These are phyloP conservation scores for Tiliacea aurago DNA, from an alignment of 2,888 invertebrate species.

Conservation along the genomic window DNA sequence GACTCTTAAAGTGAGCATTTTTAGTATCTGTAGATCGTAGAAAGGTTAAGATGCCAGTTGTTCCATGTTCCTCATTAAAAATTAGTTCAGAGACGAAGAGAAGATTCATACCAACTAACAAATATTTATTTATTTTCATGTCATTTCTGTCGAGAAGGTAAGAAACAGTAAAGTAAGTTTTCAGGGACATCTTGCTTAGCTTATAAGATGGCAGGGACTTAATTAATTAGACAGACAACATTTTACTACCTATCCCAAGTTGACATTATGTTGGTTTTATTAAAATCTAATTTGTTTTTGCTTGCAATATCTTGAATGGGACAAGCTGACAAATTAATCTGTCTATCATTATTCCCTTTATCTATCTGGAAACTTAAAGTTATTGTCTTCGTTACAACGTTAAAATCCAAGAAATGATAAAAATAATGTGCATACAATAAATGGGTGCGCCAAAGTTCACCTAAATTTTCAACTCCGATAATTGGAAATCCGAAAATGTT, in stretches of 20 bases:
- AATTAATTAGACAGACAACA: constrained; percentile 24
- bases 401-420: not conserved
- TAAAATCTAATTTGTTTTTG: not conserved
- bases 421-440: not conserved
- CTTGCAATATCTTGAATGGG: not conserved
- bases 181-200: constrained; percentile 34
- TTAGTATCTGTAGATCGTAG: not conserved
- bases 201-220: constrained; percentile 30
- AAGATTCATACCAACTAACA: constrained; percentile 26
- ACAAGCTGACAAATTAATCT: constrained; percentile 21
- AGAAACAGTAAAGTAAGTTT: constrained; percentile 45
- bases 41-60: not conserved
- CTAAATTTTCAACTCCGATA: too few relatives aligned
- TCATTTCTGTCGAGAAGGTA: constrained; percentile 42
- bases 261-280: constrained; percentile 4
- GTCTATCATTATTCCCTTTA: constrained; percentile 1
- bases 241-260: constrained; percentile 16
- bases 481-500: too few relatives aligned
- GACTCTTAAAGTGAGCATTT: not conserved
- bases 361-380: not conserved
- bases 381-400: not conserved
- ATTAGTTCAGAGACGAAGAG: not conserved
- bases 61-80: not conserved
- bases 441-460: too few relatives aligned
- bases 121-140: constrained; percentile 45